phyloP scores from a whole-genome alignment of 2,113 vertebrate genomes.

The Anguilla rostrata region DNA sequence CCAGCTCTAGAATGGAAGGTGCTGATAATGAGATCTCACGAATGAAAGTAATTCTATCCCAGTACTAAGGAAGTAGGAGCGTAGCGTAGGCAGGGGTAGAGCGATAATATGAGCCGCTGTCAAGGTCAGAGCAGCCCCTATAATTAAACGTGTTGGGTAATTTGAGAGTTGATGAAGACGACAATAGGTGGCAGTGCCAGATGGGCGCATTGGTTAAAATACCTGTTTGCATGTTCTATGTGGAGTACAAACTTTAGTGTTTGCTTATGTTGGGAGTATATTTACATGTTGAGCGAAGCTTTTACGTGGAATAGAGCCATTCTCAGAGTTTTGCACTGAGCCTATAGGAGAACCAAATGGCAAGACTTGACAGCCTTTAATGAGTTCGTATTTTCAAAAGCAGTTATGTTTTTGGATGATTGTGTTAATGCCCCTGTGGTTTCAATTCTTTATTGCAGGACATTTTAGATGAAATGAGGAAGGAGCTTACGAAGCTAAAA shows the following conservation, averaged over 20 bases:
- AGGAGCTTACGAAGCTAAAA: constrained; percentile 96
- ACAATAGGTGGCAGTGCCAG: background rate
- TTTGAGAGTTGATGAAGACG: background rate
- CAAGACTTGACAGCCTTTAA: background rate
- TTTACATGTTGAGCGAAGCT: background rate
- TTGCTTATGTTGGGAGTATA: background rate
- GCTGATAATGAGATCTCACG: background rate
- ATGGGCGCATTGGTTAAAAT: background rate
- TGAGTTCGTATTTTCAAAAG: background rate
- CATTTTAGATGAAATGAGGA: constrained; percentile 98
- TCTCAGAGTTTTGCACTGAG: background rate
- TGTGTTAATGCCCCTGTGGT: background rate
- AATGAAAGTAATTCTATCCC: background rate
- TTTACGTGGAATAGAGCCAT: background rate
- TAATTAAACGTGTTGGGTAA: constrained; percentile 7
- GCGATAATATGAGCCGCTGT: background rate
- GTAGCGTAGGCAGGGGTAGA: background rate
- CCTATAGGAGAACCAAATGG: background rate
- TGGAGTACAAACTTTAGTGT: background rate
- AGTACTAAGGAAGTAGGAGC: background rate
- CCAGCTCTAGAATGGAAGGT: background rate
- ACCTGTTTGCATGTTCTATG: background rate
- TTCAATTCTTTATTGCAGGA: constrained; percentile 69
- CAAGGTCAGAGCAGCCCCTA: background rate
- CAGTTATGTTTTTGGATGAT: constrained; percentile 3